Conservation (phyloP, 2,113 vertebrate species). For the Heterotis niloticus region DNA sequence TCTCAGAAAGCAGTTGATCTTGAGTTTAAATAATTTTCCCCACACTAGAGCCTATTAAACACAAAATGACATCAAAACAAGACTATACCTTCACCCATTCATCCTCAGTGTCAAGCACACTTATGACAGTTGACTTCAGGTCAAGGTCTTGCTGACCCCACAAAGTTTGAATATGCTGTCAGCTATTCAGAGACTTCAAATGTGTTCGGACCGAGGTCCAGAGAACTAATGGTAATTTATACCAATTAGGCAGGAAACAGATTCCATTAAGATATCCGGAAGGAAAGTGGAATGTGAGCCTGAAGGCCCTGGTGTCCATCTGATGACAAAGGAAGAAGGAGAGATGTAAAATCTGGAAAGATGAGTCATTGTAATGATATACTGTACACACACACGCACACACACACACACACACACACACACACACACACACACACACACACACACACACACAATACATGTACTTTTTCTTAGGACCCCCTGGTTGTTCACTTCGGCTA, state of each 20-base stretch:
- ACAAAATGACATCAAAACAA: neutral
- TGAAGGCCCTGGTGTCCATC: neutral
- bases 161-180: slow-evolving; percentile 3
- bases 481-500: slow-evolving; percentile 27
- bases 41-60: neutral
- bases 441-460: no score
- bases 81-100: neutral
- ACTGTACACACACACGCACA: neutral
- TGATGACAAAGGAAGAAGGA: slow-evolving; percentile 1
- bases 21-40: neutral
- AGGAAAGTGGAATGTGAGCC: neutral
- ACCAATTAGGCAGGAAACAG: slow-evolving; percentile 17
- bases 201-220: neutral
- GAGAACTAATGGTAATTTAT: slow-evolving; percentile 19
- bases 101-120: neutral
- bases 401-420: no score
- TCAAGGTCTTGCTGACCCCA: slow-evolving; percentile 8
- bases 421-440: no score
- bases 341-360: slow-evolving; percentile 9
- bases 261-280: slow-evolving; percentile 25
- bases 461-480: neutral
- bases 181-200: neutral
- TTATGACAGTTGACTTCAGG: slow-evolving; percentile 8
- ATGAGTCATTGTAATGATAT: neutral
- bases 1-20: neutral